Percentiles rank a stretch among this genome's conserved stretches.
phyloP scores from a whole-genome alignment of 2,888 invertebrate species.

The Rugalucina vietnamica region DNA sequence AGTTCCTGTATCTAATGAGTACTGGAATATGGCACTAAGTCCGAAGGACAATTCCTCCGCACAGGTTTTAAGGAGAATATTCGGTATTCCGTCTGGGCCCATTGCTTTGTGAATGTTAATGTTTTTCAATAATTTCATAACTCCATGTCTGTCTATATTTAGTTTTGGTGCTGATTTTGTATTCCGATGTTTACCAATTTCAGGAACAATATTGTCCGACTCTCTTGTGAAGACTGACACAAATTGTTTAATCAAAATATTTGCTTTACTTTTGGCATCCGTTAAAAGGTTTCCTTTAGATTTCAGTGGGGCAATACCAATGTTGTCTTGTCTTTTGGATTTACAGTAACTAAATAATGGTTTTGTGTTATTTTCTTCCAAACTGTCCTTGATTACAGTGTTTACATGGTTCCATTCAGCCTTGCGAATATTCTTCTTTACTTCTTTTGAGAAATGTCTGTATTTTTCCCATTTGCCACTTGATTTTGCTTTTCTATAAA shows the following conservation, averaged over 20 bases:
- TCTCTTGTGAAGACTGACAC: constrained; percentile 34
- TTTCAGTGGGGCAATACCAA: constrained; percentile 29
- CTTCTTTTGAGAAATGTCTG: constrained; percentile 22
- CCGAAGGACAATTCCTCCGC: background rate
- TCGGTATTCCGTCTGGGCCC: constrained; percentile 7
- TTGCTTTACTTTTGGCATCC: constrained; percentile 31
- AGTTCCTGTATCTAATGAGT: constrained; percentile 13
- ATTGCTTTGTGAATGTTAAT: background rate
- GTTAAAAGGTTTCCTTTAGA: constrained; percentile 25
- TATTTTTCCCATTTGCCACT: constrained; percentile 25
- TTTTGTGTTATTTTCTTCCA: constrained; percentile 34
- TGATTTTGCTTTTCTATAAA: constrained; percentile 42
- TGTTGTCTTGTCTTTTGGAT: constrained; percentile 34
- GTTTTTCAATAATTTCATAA: constrained; percentile 2
- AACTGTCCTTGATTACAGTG: constrained; percentile 29
- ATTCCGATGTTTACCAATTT: background rate
- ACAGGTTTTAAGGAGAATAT: background rate
- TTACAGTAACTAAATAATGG: constrained; percentile 38
- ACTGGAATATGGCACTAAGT: too few relatives aligned
- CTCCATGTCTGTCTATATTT: background rate
- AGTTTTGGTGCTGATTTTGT: background rate
- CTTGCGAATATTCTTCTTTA: constrained; percentile 26
- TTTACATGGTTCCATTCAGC: constrained; percentile 51
- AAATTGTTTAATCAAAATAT: constrained; percentile 35
- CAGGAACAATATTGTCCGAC: background rate